phyloP scores from a whole-genome alignment of 1,140 invertebrate genomes.

The Leptinotarsa texana region DNA sequence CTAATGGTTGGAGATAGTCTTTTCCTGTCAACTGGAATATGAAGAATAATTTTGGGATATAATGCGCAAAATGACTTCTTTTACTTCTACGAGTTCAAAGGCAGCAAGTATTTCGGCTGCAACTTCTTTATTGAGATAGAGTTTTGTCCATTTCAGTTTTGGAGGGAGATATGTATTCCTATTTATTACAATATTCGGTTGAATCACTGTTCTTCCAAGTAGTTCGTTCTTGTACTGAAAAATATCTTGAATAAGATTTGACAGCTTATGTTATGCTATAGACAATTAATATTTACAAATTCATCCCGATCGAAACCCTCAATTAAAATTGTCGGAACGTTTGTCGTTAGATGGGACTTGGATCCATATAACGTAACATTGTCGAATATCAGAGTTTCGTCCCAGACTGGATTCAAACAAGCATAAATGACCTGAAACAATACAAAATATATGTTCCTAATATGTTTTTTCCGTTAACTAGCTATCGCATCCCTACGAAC shows the following conservation, averaged over 20 bases:
- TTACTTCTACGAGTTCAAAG: conserved; percentile 62
- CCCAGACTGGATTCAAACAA: conserved; percentile 64
- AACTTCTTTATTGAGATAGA: conserved; percentile 56
- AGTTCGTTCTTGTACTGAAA: conserved; percentile 59
- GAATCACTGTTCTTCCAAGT: conserved; percentile 59
- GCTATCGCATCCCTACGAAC: too few species aligned
- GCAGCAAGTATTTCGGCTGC: conserved; percentile 62
- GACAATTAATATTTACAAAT: conserved; percentile 31
- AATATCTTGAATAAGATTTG: too few species aligned
- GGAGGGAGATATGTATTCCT: conserved; percentile 57
- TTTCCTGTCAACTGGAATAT: too few species aligned
- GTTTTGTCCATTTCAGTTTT: conserved; percentile 61
- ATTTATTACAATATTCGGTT: conserved; percentile 56
- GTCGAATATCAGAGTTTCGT: conserved; percentile 61
- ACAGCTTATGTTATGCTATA: background rate
- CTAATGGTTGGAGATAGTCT: too few species aligned
- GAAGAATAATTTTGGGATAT: too few species aligned
- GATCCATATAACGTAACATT: conserved; percentile 58
- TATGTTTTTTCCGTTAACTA: too few species aligned
- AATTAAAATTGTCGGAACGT: conserved; percentile 57
- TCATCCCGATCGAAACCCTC: conserved; percentile 55
- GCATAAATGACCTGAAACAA: conserved; percentile 53
- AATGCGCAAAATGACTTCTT: background rate
- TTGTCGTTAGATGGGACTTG: conserved; percentile 55
- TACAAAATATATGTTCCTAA: too few species aligned